Base-by-base conservation (phyloP, 2,113 vertebrate species). In the Hymenochirus boettgeri region DNA sequence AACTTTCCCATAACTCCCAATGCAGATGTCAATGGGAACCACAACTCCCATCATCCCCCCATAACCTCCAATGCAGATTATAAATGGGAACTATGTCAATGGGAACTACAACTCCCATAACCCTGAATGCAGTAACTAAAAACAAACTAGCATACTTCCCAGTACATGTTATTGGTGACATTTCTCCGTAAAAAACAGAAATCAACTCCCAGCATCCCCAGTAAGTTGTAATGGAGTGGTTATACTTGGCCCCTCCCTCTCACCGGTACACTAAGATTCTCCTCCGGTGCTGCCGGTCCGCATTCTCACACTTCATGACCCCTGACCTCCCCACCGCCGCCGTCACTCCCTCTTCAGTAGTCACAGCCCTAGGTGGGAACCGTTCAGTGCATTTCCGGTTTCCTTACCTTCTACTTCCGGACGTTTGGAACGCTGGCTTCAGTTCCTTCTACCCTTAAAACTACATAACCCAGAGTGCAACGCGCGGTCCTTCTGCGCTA, bases 201-300 rank as follows among this genome's bases (percentile, higher is more conserved):
- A n/a, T n/a, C n/a, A n/a, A n/a, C n/a, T n/a, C n/a, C n/a, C n/a
- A n/a, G 29, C 29, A 31, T 4, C 10, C 29, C 29, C 29, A 31
- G 4, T 31, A 10, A 10, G 29, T 10, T 4, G 29, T 5, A 7
- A 33, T 11, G 7, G 31, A 33, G 31, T 11, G 11, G 11, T 7
- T 7, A 33, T 11, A 11, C 31, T 7, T 9, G 31, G 33, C 33
- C 7, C 33, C 1, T 8, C 9, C 39, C 17, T 2, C 39, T 60
- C 5, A 61, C 58, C 58, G 58, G 58, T 61, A 61, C 2, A 61
- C 24, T 18, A 52, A 25, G 10, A 12, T 25, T 21, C 42, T 27
- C 58, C 21, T 26, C 25, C 58, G 57, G 31, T 42, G 6, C 22
- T 25, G 33, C 22, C 56, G 31, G 1, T 22, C 35, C 21, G 10